Conservation (phyloP, 1,140 invertebrate genomes). For the Sycophaga agraensis region DNA sequence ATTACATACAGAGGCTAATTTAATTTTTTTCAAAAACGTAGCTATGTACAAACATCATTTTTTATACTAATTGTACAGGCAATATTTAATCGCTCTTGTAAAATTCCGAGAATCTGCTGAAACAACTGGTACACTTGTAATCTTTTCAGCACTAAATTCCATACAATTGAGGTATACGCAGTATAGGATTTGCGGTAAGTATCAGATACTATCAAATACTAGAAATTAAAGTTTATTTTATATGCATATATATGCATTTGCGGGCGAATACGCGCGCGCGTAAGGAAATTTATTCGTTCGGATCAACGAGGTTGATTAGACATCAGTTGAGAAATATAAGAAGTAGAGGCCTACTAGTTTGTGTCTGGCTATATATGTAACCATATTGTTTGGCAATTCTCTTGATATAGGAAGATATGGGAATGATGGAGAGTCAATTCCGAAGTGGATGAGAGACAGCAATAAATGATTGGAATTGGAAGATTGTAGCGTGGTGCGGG, state of each 20-base stretch:
- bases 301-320: slow-evolving; percentile 3
- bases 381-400: not conserved
- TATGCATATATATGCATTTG: not conserved
- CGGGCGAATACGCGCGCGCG: no score
- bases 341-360: no score
- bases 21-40: not conserved
- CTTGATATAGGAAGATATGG: not conserved
- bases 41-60: not conserved
- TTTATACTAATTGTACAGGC: slow-evolving; percentile 15
- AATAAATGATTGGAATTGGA: no score
- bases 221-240: not conserved
- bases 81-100: not conserved
- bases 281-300: not conserved
- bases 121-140: not conserved
- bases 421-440: slow-evolving; percentile 1
- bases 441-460: no score
- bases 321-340: slow-evolving; percentile 2
- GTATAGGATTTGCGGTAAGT: no score
- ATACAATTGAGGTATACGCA: not conserved
- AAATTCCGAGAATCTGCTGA: slow-evolving; percentile 2
- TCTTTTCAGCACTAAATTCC: not conserved
- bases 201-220: not conserved
- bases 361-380: not conserved
- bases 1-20: not conserved
- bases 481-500: no score